Conservation (phyloP, 2,888 invertebrate species). For the Sepioteuthis lessoniana region DNA sequence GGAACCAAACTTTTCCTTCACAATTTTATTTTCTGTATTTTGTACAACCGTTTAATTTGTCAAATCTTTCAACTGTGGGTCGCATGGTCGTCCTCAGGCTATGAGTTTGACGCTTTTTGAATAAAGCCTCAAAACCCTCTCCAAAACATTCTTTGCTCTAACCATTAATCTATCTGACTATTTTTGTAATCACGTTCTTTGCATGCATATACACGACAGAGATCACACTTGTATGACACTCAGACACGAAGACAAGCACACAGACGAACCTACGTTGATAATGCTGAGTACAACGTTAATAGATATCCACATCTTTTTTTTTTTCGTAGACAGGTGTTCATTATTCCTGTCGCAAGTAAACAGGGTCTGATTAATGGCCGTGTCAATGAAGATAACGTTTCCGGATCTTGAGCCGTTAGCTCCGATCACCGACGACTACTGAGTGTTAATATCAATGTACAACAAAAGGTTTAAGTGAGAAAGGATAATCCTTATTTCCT, state of each 20-base stretch:
- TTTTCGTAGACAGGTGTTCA: background rate
- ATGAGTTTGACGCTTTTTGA: background rate
- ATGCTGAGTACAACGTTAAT: background rate
- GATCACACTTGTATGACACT: background rate
- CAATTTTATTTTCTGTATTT: too few relatives aligned
- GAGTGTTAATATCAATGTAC: background rate
- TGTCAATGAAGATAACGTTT: slow-evolving; percentile 33
- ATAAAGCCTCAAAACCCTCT: background rate
- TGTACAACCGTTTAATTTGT: too few relatives aligned
- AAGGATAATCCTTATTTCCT: background rate
- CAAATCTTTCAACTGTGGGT: too few relatives aligned
- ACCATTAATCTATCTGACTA: background rate
- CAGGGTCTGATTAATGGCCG: slow-evolving; percentile 23
- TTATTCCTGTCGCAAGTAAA: background rate
- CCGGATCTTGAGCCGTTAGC: background rate
- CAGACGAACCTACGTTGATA: background rate
- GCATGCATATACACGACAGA: background rate
- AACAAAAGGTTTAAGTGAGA: slow-evolving; percentile 1
- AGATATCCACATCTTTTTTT: background rate
- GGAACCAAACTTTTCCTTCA: too few relatives aligned
- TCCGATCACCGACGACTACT: background rate
- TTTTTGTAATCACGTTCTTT: background rate
- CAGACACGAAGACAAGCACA: background rate
- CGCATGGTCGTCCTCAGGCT: too few relatives aligned
- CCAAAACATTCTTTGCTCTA: background rate